Conservation (phyloP, 2,888 invertebrate species). For the Andrena marginata region DNA sequence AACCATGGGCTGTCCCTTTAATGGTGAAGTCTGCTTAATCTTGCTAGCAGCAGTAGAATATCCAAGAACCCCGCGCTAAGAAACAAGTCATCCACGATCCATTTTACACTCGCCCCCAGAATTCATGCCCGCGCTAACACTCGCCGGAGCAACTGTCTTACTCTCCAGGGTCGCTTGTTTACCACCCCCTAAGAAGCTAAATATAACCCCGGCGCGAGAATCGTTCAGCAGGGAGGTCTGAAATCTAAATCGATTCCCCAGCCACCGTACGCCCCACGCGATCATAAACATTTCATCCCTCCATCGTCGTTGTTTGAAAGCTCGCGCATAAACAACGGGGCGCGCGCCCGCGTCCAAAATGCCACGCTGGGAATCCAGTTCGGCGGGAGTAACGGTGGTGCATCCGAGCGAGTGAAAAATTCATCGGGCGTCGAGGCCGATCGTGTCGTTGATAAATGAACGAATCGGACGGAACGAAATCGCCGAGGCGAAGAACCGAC, state of each 20-base stretch:
- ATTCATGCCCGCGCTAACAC: too few relatives aligned
- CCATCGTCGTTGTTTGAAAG: slow-evolving; percentile 1
- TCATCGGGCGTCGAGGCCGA: background rate
- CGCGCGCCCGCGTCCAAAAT: too few relatives aligned
- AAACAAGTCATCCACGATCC: too few relatives aligned
- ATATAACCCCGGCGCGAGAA: background rate
- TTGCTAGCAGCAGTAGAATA: too few relatives aligned
- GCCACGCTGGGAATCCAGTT: background rate
- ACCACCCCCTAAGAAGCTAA: background rate
- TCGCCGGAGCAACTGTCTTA: too few relatives aligned
- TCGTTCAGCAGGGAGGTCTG: background rate
- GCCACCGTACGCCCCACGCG: background rate
- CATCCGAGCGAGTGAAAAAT: slow-evolving; percentile 2
- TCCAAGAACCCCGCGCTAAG: too few relatives aligned
- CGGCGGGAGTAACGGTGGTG: background rate
- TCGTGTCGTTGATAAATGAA: slow-evolving; percentile 7
- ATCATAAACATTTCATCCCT: slow-evolving; percentile 13
- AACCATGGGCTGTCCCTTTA: too few relatives aligned
- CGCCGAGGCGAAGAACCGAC: background rate
- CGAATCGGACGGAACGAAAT: slow-evolving; percentile 13
- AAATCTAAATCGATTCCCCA: slow-evolving; percentile 21
- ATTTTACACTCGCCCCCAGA: too few relatives aligned
- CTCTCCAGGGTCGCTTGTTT: too few relatives aligned
- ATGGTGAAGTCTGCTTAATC: too few relatives aligned
- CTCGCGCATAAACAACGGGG: too few relatives aligned